phyloP scores from a whole-genome alignment of 2,797 vertebrate genomes.

The Helicolenus hilgendorfi region DNA sequence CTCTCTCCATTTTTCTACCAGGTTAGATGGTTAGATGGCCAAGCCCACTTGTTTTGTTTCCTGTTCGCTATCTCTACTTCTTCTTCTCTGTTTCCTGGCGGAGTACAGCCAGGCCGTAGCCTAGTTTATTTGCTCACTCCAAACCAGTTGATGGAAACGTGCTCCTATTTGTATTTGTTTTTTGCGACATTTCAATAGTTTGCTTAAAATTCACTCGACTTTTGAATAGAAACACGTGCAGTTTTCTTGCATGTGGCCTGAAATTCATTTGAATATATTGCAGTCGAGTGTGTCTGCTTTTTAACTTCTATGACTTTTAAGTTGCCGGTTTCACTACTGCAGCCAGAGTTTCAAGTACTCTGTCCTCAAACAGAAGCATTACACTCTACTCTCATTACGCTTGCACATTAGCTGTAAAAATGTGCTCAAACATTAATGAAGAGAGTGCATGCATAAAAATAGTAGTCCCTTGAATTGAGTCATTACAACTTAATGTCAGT shows the following conservation, averaged over 20 bases:
- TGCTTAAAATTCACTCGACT: too few relatives aligned
- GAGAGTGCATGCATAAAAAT: not conserved
- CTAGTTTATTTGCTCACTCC: too few relatives aligned
- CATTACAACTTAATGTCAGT: not conserved
- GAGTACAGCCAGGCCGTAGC: too few relatives aligned
- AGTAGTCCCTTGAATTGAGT: not conserved
- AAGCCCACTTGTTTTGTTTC: too few relatives aligned
- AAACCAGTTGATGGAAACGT: not conserved
- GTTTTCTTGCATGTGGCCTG: not conserved
- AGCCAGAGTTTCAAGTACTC: not conserved
- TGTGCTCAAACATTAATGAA: conserved; percentile 17
- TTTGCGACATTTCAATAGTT: too few relatives aligned
- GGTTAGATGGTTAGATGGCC: too few relatives aligned
- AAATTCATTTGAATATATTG: not conserved
- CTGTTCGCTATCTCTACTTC: too few relatives aligned
- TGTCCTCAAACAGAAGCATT: not conserved
- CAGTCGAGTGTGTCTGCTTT: not conserved
- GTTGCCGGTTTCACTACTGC: not conserved
- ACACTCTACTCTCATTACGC: not conserved
- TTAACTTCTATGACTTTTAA: not conserved
- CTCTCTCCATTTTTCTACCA: too few relatives aligned
- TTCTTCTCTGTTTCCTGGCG: too few relatives aligned
- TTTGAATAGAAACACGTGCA: too few relatives aligned
- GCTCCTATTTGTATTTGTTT: not conserved
- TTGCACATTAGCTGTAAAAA: not conserved